Conservation (phyloP, 2,113 vertebrate species). For the Rhinolophus sinicus region DNA sequence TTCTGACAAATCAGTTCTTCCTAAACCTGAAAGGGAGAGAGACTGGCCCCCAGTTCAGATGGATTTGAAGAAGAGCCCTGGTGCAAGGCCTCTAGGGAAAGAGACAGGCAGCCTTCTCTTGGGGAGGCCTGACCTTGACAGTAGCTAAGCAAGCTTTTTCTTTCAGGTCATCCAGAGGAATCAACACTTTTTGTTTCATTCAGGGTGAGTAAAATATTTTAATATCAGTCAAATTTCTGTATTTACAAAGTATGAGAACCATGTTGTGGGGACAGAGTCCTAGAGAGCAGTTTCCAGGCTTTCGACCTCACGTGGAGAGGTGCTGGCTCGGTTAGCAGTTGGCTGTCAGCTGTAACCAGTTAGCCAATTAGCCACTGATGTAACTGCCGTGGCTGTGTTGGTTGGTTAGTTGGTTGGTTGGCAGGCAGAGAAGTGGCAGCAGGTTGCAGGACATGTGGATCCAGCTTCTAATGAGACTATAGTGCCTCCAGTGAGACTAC, state of each 20-base stretch:
- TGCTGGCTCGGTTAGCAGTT: no score
- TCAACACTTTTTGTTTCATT: neutral
- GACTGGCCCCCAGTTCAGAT: fast-evolving
- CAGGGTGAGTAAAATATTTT: neutral
- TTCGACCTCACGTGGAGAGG: neutral
- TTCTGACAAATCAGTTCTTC: neutral
- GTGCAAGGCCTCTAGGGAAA: neutral
- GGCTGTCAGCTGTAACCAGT: no score
- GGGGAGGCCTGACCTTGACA: neutral
- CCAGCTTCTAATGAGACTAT: no score
- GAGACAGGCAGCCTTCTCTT: neutral
- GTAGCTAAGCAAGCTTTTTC: neutral
- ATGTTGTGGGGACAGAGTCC: no score
- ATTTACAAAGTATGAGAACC: neutral
- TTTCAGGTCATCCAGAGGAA: neutral
- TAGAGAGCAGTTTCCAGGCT: neutral
- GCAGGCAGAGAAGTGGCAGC: no score
- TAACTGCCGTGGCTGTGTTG: no score
- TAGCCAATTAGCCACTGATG: no score
- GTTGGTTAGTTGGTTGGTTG: no score
- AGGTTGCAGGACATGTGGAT: no score
- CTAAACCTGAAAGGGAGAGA: neutral
- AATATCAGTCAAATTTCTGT: neutral
- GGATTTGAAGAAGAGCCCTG: neutral
- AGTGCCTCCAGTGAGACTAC: no score